These are phyloP conservation scores for Procavia capensis DNA, from an alignment of 2,113 vertebrate species.

Conservation along the genomic window DNA sequence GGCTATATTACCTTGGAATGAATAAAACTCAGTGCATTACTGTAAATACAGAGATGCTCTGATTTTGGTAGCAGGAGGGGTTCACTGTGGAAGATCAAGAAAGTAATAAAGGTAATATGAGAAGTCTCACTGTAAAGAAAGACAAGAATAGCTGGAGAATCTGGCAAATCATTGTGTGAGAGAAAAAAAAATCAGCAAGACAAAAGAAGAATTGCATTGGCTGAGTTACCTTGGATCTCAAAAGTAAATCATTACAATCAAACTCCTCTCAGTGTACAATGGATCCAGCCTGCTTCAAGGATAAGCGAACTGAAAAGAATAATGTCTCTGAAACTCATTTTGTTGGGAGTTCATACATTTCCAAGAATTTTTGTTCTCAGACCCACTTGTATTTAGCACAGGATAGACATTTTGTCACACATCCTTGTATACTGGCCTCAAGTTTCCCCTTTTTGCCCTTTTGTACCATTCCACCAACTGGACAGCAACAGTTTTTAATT, in stretches of 20 bases:
- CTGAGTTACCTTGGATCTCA: not conserved
- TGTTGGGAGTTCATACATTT: not conserved
- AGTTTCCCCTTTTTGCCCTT: not conserved
- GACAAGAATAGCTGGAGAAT: not conserved
- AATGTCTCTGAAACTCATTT: not conserved
- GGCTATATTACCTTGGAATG: constrained; percentile 65
- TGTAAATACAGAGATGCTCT: constrained; percentile 74
- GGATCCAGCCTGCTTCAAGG: not conserved
- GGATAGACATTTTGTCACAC: too few species aligned
- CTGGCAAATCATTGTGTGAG: not conserved
- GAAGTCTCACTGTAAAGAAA: not conserved
- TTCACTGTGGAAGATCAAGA: constrained; percentile 30
- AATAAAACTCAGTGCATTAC: constrained; percentile 66
- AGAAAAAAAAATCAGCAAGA: not conserved
- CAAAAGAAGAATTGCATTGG: constrained; percentile 23
- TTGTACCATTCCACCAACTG: not conserved
- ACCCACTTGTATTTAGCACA: not conserved
- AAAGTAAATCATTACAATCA: constrained; percentile 8
- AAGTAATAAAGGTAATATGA: constrained; percentile 14
- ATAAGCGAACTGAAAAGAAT: not conserved
- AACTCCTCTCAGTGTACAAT: not conserved
- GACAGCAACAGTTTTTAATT: too few species aligned
- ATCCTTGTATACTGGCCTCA: not conserved
- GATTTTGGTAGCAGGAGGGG: constrained; percentile 37
- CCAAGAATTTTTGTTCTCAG: not conserved